Percentiles rank a stretch among this genome's conserved stretches.
These are phyloP conservation scores for Piezodorus guildinii DNA, from an alignment of 1,140 invertebrate species.

Conservation along the genomic window DNA sequence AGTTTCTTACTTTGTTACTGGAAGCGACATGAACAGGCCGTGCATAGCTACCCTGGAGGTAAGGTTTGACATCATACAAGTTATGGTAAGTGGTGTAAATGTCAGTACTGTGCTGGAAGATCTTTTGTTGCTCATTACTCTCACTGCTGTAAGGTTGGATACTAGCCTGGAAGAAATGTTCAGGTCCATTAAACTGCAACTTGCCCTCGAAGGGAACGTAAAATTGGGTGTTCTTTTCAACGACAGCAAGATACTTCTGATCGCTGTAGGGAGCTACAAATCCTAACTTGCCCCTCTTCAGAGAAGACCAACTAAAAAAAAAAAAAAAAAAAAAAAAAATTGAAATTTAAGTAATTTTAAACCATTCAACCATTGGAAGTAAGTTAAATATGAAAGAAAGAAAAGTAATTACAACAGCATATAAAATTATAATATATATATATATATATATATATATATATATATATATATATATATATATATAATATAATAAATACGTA, in stretches of 20 bases:
- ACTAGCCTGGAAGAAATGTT: conserved; percentile 35
- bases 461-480: no score
- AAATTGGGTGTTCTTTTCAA: conserved; percentile 43
- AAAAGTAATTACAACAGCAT: no score
- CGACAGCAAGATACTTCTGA: conserved; percentile 43
- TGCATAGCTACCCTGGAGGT: conserved; percentile 31
- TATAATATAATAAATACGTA: no score
- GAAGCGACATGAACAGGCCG: conserved; percentile 30
- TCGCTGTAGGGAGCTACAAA: conserved; percentile 49
- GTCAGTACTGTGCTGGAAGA: conserved; percentile 42
- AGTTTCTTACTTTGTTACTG: conserved; percentile 29
- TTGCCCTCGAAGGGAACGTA: conserved; percentile 39
- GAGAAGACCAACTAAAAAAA: conserved; percentile 33
- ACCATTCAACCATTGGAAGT: background rate
- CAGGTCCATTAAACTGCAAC: conserved; percentile 35
- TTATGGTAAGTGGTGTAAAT: conserved; percentile 46
- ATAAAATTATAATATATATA: no score
- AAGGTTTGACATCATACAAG: conserved; percentile 40
- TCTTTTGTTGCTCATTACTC: conserved; percentile 33
- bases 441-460: no score
- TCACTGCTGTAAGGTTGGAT: conserved; percentile 37
- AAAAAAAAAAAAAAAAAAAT: no score
- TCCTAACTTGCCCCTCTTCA: conserved; percentile 43
- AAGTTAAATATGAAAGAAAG: no score
- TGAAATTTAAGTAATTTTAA: background rate